Conservation (phyloP, 2,888 invertebrate species). For the Sphinx pinastri region DNA sequence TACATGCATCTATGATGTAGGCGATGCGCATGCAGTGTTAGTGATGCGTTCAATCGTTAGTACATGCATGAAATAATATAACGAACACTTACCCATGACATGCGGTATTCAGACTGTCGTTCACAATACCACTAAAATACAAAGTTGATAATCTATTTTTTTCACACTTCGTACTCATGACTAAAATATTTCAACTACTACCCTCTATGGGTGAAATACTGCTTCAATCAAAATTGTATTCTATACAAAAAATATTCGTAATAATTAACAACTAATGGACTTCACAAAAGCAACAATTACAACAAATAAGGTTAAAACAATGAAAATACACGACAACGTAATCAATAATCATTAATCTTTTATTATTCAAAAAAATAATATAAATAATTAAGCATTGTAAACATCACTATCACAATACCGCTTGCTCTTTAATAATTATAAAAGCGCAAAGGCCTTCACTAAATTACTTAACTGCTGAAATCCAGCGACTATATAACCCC, state of each 20-base stretch:
- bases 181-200: conserved; percentile 2
- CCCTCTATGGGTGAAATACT: background rate
- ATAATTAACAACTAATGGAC: conserved; percentile 37
- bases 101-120: conserved; percentile 43
- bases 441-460: conserved; percentile 56
- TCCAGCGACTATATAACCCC: too few species aligned
- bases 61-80: conserved; percentile 54
- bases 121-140: conserved; percentile 32
- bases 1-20: conserved; percentile 24
- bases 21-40: conserved; percentile 38
- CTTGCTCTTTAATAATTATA: conserved; percentile 49
- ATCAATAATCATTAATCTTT: conserved; percentile 71
- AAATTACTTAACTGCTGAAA: conserved; percentile 58
- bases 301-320: conserved; percentile 61
- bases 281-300: conserved; percentile 50
- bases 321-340: conserved; percentile 68
- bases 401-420: conserved; percentile 79
- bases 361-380: conserved; percentile 74
- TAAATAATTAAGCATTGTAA: conserved; percentile 77
- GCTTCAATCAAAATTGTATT: background rate
- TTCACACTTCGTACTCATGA: conserved; percentile 2
- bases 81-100: conserved; percentile 62
- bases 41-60: conserved; percentile 2
- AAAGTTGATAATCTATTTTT: conserved; percentile 14
- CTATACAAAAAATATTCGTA: background rate